Evolutionary conservation across 2,888 invertebrate genomes (phyloP).

Genomic region (Heliconius aoede): DNA sequence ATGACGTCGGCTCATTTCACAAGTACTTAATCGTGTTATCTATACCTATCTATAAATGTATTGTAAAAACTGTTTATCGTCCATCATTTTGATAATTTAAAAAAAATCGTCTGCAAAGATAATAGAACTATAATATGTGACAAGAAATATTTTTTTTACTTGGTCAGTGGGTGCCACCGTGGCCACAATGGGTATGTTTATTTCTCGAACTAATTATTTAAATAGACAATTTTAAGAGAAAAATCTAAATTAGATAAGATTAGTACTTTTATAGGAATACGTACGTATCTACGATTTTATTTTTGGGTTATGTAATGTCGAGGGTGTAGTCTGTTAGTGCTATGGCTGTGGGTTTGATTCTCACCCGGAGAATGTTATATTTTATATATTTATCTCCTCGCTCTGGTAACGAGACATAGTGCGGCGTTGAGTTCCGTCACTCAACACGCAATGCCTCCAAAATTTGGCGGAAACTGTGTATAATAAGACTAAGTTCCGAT

Average conservation of each 20-base stretch:
- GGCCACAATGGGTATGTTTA: conserved; percentile 68
- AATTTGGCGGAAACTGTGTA: too few species aligned
- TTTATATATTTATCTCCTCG: too few species aligned
- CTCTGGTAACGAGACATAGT: too few species aligned
- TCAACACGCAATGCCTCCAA: too few species aligned
- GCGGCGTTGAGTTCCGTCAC: too few species aligned
- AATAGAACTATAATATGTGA: conserved; percentile 37
- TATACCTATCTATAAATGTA: conserved; percentile 10
- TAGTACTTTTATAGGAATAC: not conserved
- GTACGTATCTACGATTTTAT: too few species aligned
- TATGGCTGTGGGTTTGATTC: too few species aligned
- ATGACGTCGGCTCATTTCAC: not conserved
- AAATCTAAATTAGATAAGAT: not conserved
- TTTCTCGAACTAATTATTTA: not conserved
- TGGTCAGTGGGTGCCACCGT: conserved; percentile 56
- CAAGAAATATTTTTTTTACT: conserved; percentile 56
- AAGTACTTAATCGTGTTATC: conserved; percentile 10
- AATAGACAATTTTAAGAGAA: not conserved
- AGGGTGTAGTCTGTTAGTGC: too few species aligned
- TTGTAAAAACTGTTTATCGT: conserved; percentile 20
- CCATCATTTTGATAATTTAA: conserved; percentile 8
- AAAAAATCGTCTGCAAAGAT: conserved; percentile 27
- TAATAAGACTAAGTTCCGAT: too few species aligned
- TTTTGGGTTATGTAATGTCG: too few species aligned
- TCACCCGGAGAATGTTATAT: too few species aligned